These are phyloP conservation scores for Drosophila grimshawi DNA, from an alignment of 1,140 invertebrate genomes.

Conservation along the genomic window DNA sequence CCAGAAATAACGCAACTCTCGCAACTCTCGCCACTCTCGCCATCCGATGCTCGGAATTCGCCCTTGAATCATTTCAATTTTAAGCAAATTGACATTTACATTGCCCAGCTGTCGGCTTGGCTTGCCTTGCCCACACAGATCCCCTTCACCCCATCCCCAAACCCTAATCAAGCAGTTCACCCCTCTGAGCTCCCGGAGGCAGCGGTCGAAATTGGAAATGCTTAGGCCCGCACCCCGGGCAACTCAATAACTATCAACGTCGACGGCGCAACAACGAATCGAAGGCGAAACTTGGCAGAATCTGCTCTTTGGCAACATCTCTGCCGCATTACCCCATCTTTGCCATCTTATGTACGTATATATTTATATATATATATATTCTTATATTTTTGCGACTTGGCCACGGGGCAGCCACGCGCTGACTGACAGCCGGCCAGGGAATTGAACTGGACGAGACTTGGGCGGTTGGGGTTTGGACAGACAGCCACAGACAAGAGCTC, in stretches of 20 bases:
- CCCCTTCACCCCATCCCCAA: constrained; percentile 1
- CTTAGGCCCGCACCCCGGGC: constrained; percentile 19
- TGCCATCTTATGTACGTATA: not conserved
- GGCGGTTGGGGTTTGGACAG: not conserved
- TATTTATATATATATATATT: not conserved
- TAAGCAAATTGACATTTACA: constrained; percentile 76
- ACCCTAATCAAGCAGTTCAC: no score
- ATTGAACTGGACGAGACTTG: constrained; percentile 41
- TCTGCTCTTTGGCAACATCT: constrained; percentile 7
- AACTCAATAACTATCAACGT: constrained; percentile 76
- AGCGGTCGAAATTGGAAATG: constrained; percentile 53
- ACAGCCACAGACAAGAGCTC: not conserved
- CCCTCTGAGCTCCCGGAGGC: constrained; percentile 1
- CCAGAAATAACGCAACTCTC: constrained; percentile 55
- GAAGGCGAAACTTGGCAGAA: constrained; percentile 56
- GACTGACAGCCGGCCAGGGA: constrained; percentile 65
- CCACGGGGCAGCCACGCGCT: constrained; percentile 63
- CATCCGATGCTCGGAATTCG: constrained; percentile 47
- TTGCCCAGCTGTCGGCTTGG: constrained; percentile 46
- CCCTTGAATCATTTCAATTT: constrained; percentile 79
- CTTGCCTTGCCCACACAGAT: constrained; percentile 23
- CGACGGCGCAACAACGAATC: constrained; percentile 54
- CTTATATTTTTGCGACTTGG: constrained; percentile 17
- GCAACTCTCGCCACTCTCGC: constrained; percentile 29
- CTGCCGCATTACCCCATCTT: not conserved